Base-by-base conservation (phyloP, 2,797 vertebrate genomes). In the Siniperca scherzeri region DNA sequence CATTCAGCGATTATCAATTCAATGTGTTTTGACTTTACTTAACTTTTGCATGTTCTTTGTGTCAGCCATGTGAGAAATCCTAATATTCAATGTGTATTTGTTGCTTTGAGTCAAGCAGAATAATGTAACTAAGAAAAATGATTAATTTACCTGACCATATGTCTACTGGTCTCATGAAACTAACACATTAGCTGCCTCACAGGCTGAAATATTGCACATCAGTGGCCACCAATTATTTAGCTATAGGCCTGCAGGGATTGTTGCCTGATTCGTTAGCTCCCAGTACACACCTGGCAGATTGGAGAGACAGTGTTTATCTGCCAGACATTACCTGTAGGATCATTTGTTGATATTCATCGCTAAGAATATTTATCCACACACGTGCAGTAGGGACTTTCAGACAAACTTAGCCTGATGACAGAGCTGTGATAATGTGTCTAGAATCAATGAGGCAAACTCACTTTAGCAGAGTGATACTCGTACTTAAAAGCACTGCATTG, bases 141-240 rank as follows among this genome's bases (percentile, higher is more conserved):
- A 70, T 82, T 46, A 44, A 82, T 80, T 73, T 19, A 79, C 44
- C 13, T 76, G 44, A 62, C 62, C 75, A 64, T 50, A 74, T 86
- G 77, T 74, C 55, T 68, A 2, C 55, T 50, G 21, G 75, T 55
- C 75, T 62, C 17, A 25, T 75, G 65, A 70, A 70, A 44, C 30
- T 11, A 65, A n/a, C 36, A 42, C 7, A 65, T 40, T 62, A 25
- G 44, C 72, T 65, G 46, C 74, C 55, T 82, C 56, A n/a, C 33
- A 56, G 80, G 68, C 68, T 30, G 25, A 56, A 77, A 75, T 67
- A 53, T 64, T 52, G 27, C 53, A 57, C 21, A 62, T 57, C 68
- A 66, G 64, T 52, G 59, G 42, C 36, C 57, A 5, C 68, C 77
- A 62, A 65, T 57, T 76, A 84, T 82, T 87, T 50, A 73, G 60